Evolutionary conservation across 2,888 invertebrate genomes (phyloP).

Genomic region (Cephus runcator): DNA sequence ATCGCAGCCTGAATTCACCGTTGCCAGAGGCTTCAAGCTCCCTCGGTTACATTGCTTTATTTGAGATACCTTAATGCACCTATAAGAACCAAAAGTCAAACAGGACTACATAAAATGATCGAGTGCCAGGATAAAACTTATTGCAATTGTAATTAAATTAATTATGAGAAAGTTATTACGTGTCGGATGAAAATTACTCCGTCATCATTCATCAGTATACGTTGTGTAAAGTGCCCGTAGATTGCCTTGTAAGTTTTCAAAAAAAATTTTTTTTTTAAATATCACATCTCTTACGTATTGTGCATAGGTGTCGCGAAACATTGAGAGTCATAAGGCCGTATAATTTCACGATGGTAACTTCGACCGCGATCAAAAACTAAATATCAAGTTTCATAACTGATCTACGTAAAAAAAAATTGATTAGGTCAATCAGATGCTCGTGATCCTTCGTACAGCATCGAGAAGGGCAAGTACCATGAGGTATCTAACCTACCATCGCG

Average conservation of each 20-base stretch:
- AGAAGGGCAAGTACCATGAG: not conserved
- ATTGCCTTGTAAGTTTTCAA: not conserved
- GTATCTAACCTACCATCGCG: not conserved
- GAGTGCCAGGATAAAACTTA: not conserved
- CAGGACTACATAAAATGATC: not conserved
- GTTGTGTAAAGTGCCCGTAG: not conserved
- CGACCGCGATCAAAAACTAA: not conserved
- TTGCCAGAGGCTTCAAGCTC: not conserved
- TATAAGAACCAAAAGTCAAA: not conserved
- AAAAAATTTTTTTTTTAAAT: not conserved
- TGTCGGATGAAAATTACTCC: not conserved
- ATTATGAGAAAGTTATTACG: not conserved
- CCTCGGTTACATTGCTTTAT: not conserved
- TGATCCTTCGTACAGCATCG: not conserved
- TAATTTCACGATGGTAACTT: not conserved
- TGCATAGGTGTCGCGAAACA: not conserved
- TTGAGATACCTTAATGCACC: not conserved
- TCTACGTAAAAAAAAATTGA: not conserved
- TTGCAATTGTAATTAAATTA: not conserved
- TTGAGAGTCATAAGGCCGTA: not conserved
- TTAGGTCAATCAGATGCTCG: not conserved
- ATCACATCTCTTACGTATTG: not conserved
- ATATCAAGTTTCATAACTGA: not conserved
- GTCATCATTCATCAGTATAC: not conserved
- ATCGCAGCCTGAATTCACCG: slow-evolving; percentile 30